Conservation (phyloP, 2,113 vertebrate genomes). For the Petromus typicus region DNA sequence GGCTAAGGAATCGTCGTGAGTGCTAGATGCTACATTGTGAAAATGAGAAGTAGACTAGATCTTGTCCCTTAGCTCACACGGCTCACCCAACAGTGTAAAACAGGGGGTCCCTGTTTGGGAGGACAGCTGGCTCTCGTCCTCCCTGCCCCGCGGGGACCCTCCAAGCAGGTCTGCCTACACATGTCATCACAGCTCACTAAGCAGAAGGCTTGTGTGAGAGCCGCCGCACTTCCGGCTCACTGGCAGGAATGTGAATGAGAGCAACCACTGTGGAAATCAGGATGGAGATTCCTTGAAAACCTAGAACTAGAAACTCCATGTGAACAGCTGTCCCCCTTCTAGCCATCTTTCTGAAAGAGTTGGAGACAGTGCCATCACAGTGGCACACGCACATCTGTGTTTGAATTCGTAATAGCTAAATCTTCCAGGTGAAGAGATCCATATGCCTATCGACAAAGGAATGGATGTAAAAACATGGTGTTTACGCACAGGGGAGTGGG, state of each 20-base stretch:
- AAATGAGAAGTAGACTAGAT: background rate
- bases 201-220: background rate
- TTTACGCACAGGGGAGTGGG: background rate
- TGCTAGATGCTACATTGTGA: background rate
- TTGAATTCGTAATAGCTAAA: background rate
- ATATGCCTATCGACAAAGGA: background rate
- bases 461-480: background rate
- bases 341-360: background rate
- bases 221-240: background rate
- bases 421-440: background rate
- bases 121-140: background rate
- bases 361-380: background rate
- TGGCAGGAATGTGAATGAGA: background rate
- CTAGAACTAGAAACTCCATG: background rate
- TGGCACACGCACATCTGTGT: too few relatives aligned
- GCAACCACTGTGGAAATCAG: background rate
- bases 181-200: background rate
- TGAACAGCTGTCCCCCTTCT: background rate
- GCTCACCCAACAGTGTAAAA: background rate
- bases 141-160: background rate
- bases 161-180: background rate
- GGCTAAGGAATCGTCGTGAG: background rate
- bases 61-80: background rate
- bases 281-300: background rate
- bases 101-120: background rate